phyloP scores from a whole-genome alignment of 2,113 vertebrate genomes.

The Isurus oxyrinchus region DNA sequence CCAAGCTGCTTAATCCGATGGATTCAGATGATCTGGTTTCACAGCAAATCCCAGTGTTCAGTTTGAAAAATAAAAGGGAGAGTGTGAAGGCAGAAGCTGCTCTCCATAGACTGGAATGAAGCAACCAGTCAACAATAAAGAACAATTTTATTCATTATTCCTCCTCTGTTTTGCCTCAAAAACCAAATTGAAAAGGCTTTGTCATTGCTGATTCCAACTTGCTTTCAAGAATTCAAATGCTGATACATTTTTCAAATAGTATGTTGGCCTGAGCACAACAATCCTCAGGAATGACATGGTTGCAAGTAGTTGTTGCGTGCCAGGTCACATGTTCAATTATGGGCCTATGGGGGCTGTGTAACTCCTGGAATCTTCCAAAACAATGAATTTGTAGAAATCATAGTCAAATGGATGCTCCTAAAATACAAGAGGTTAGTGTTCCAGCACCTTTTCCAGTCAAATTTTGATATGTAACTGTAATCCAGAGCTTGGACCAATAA shows the following conservation, averaged over 20 bases:
- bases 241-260: background rate
- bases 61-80: background rate
- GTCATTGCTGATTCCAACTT: background rate
- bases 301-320: background rate
- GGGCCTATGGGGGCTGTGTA: background rate
- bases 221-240: background rate
- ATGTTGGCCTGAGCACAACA: background rate
- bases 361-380: background rate
- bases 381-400: background rate
- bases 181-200: background rate
- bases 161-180: background rate
- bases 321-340: background rate
- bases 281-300: background rate
- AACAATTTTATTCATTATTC: background rate
- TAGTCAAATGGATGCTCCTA: background rate
- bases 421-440: background rate
- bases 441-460: background rate
- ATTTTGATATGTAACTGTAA: background rate
- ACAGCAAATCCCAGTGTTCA: background rate
- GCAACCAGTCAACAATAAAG: background rate
- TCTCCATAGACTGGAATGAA: background rate
- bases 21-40: background rate
- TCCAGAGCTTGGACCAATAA: background rate
- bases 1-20: background rate
- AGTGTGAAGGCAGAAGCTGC: background rate